Base-by-base conservation (phyloP, 2,888 invertebrate species). In the Chloroclysta siterata region DNA sequence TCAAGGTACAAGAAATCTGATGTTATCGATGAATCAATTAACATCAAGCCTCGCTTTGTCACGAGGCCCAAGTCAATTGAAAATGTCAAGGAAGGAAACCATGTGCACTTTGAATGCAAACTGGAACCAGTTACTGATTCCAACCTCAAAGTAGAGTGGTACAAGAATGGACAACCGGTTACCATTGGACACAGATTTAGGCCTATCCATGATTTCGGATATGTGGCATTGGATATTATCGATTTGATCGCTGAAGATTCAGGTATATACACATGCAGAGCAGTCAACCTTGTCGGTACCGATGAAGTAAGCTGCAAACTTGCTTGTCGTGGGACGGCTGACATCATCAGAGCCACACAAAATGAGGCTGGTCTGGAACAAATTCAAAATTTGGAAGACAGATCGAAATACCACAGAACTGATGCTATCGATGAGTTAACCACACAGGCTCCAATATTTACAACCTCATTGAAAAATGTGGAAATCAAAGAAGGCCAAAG, bases 171-270 rank as follows among this genome's bases (percentile, higher is more conserved):
- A 48, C 95, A 97, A 75, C 98, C 99, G 29, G 96, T 99, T 57
- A 98, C 97, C 15, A 95, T 98, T 82, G 99, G 98, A 53, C 98
- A 98, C 83, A 95, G 99, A 79, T 99, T 98, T 94, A 95, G 98
- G 76, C 98, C 99, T 63, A 98, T 98, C 83, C 98, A 99, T 84
- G 99, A 99, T 88, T 99, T 99, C 88, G 99, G 99, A 46, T 99
- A 99, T 83, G 99, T 99, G 22, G 99, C 99, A 14, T 94, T 99
- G 69, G 99, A 99, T 81, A 98, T 99, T 69, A 96, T 99, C 72
- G 99, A 99, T 83, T 94, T 98, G 60, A 99, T 99, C 82, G 97
- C 98, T 59, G 99, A 99, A 93, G 99, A 99, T 88, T 96, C 97
- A 0, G 99, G 98, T 53, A 95, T 96, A 22, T 99, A 99, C 87